Evolutionary conservation across 2,888 invertebrate genomes (phyloP).

Genomic region (Gandaritis pyraliata): DNA sequence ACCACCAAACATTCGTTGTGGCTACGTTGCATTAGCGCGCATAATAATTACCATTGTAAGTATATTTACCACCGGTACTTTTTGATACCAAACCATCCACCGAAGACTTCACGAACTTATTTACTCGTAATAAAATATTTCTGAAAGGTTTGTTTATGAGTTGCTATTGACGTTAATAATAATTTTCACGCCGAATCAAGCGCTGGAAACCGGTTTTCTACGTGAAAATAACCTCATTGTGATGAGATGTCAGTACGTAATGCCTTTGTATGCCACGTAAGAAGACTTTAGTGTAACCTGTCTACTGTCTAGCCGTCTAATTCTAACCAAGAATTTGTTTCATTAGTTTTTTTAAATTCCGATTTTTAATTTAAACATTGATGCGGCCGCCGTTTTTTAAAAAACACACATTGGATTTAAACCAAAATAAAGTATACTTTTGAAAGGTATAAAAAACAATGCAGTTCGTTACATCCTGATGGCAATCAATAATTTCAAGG

Average conservation of each 20-base stretch:
- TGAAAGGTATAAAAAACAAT: conserved; percentile 52
- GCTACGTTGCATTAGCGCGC: too few species aligned
- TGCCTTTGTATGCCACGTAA: conserved; percentile 32
- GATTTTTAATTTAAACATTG: too few species aligned
- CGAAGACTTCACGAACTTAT: too few species aligned
- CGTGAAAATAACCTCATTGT: conserved; percentile 14
- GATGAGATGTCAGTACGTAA: conserved; percentile 37
- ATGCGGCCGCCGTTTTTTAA: not conserved
- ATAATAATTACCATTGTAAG: too few species aligned
- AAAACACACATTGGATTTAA: not conserved
- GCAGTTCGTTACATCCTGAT: conserved; percentile 70
- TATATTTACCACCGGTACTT: too few species aligned
- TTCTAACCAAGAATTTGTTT: not conserved
- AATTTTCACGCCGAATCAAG: too few species aligned
- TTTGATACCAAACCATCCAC: too few species aligned
- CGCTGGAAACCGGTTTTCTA: conserved; percentile 5
- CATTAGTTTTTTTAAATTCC: not conserved
- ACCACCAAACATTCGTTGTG: too few species aligned
- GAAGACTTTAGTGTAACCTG: conserved; percentile 34
- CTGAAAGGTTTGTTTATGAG: too few species aligned
- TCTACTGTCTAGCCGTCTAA: conserved; percentile 22
- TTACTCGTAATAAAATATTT: too few species aligned
- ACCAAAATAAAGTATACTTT: conserved; percentile 1
- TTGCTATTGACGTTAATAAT: too few species aligned
- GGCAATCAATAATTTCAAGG: conserved; percentile 73